phyloP scores from a whole-genome alignment of 2,888 invertebrate species.

The Archips crataeganus region DNA sequence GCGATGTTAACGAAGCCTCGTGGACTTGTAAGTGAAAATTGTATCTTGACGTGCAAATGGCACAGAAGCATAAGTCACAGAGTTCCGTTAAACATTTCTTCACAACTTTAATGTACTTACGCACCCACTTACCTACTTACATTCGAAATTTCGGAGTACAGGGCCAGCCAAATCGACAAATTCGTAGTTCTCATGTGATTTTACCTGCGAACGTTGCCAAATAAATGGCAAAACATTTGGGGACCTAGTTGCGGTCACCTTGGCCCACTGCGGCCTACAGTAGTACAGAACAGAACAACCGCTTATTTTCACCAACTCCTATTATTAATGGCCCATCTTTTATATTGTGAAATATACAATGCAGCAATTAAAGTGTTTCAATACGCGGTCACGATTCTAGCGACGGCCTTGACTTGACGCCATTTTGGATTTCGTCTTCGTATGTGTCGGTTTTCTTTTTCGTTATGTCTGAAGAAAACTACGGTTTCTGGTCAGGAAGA shows the following conservation, averaged over 20 bases:
- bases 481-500: too few species aligned
- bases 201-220: slow-evolving; percentile 46
- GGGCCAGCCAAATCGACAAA: not conserved
- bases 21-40: not conserved
- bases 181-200: slow-evolving; percentile 26
- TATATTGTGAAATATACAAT: slow-evolving; percentile 34
- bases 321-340: slow-evolving; percentile 31
- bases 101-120: not conserved
- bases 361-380: slow-evolving; percentile 34
- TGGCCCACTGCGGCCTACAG: slow-evolving; percentile 47
- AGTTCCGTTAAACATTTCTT: too few species aligned
- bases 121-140: not conserved
- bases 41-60: not conserved
- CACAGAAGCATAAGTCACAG: not conserved
- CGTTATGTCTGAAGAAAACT: not conserved
- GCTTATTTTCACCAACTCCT: slow-evolving; percentile 24
- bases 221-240: slow-evolving; percentile 49
- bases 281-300: slow-evolving; percentile 10
- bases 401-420: slow-evolving; percentile 19
- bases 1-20: not conserved
- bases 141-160: not conserved
- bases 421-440: slow-evolving; percentile 6
- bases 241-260: slow-evolving; percentile 48
- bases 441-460: not conserved
- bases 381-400: slow-evolving; percentile 32